A percentile compares a stretch with the other conserved stretches of the same genome.
phyloP scores from a whole-genome alignment of 2,888 invertebrate genomes.

The Limenitis camilla region DNA sequence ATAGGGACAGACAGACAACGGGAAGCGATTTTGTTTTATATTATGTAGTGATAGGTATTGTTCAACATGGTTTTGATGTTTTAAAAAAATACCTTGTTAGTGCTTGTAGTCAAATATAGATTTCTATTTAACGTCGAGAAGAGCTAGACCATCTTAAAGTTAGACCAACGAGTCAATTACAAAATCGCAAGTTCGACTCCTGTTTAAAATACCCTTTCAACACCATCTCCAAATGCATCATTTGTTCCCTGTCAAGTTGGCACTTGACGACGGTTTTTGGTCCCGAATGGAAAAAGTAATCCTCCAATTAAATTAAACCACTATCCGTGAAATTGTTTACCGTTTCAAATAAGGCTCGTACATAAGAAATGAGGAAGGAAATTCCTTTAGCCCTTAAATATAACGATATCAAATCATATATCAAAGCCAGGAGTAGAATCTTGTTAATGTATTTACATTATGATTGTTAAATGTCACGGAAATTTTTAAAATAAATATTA shows the following conservation, averaged over 20 bases:
- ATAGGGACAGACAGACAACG: no score
- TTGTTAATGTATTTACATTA: slow-evolving; percentile 1
- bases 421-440: background rate
- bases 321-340: slow-evolving; percentile 69
- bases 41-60: no score
- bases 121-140: no score
- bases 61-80: no score
- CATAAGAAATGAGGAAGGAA: slow-evolving; percentile 18
- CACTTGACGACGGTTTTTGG: slow-evolving; percentile 59
- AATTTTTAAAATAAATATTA: no score
- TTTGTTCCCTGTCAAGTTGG: slow-evolving; percentile 58
- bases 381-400: slow-evolving; percentile 17
- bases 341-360: slow-evolving; percentile 49
- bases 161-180: slow-evolving; percentile 11
- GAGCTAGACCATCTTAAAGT: background rate
- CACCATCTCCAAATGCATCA: slow-evolving; percentile 51
- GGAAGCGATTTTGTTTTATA: no score
- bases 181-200: slow-evolving; percentile 9
- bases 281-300: slow-evolving; percentile 58
- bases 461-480: background rate
- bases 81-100: no score
- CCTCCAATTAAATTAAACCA: slow-evolving; percentile 68
- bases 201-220: slow-evolving; percentile 21
- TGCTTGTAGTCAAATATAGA: no score
- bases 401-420: slow-evolving; percentile 7